A percentile compares a stretch with the other conserved stretches of the same genome.
Conservation (phyloP, 1,140 invertebrate genomes). For the Drosophila pseudoananassae region DNA sequence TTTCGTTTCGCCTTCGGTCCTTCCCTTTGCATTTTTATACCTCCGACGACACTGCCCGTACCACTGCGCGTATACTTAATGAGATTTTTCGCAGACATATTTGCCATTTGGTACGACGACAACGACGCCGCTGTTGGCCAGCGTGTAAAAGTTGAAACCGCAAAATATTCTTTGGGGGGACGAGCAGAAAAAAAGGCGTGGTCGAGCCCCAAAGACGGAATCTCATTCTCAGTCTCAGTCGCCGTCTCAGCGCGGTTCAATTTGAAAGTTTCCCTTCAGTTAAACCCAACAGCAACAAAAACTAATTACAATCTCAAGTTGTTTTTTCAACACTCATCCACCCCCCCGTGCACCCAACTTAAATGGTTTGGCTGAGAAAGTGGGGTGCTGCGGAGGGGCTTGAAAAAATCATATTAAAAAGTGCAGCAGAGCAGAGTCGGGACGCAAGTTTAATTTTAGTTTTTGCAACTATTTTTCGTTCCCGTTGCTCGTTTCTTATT, state of each 20-base stretch:
- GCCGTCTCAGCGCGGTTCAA: constrained; percentile 54
- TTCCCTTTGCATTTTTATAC: constrained; percentile 48
- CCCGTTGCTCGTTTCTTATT: constrained; percentile 31
- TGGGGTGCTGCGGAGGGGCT: constrained; percentile 14
- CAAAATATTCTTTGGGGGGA: constrained; percentile 58
- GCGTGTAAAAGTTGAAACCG: constrained; percentile 60
- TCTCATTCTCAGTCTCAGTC: background rate
- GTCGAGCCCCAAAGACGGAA: constrained; percentile 4
- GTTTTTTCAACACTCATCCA: constrained; percentile 74
- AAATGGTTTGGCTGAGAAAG: constrained; percentile 22
- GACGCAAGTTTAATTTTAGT: constrained; percentile 73
- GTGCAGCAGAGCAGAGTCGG: constrained; percentile 35
- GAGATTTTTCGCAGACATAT: constrained; percentile 78
- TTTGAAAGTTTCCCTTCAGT: constrained; percentile 72
- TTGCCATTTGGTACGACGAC: constrained; percentile 63
- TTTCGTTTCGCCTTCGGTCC: constrained; percentile 29
- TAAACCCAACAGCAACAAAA: constrained; percentile 77
- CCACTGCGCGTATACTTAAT: constrained; percentile 74
- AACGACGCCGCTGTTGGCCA: constrained; percentile 16
- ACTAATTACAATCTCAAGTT: constrained; percentile 82
- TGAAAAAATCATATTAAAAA: constrained; percentile 66
- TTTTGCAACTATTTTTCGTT: constrained; percentile 68
- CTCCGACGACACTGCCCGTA: constrained; percentile 32
- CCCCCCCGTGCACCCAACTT: constrained; percentile 43
- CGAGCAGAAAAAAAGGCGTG: background rate